Evolutionary conservation across 2,888 invertebrate genomes (phyloP).

Genomic region (Eucriotettix oculatus): DNA sequence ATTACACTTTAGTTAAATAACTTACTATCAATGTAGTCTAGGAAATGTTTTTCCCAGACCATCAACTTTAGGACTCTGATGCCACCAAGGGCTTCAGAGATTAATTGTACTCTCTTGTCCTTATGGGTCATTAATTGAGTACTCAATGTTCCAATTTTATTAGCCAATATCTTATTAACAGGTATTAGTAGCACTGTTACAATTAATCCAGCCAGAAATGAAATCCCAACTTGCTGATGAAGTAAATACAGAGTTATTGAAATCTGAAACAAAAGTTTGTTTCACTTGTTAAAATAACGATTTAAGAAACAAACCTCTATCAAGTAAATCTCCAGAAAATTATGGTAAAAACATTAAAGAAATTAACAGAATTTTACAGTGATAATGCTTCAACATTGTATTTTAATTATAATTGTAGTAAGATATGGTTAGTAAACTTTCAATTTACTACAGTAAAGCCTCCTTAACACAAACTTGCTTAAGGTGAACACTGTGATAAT

Average conservation of each 20-base stretch:
- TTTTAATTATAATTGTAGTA: too few species aligned
- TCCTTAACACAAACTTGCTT: too few species aligned
- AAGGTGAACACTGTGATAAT: too few species aligned
- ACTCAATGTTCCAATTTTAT: slow-evolving; percentile 62
- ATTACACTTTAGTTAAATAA: slow-evolving; percentile 15
- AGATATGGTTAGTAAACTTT: too few species aligned
- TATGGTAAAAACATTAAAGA: too few species aligned
- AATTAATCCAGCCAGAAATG: slow-evolving; percentile 77
- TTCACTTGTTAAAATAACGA: too few species aligned
- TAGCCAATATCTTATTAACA: slow-evolving; percentile 77
- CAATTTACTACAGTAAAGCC: too few species aligned
- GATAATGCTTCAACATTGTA: too few species aligned
- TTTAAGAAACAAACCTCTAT: too few species aligned
- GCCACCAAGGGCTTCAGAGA: slow-evolving; percentile 73
- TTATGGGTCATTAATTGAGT: slow-evolving; percentile 79
- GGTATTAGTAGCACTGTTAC: slow-evolving; percentile 83
- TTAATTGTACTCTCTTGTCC: slow-evolving; percentile 72
- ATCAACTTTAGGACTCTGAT: slow-evolving; percentile 83
- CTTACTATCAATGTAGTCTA: slow-evolving; percentile 47
- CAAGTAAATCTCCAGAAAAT: too few species aligned
- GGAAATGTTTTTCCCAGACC: slow-evolving; percentile 85
- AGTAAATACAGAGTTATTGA: slow-evolving; percentile 66
- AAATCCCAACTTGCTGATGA: slow-evolving; percentile 73
- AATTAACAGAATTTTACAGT: too few species aligned
- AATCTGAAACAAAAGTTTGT: slow-evolving; percentile 36